phyloP scores from a whole-genome alignment of 2,113 vertebrate genomes.

The Paradoxurus hermaphroditus region DNA sequence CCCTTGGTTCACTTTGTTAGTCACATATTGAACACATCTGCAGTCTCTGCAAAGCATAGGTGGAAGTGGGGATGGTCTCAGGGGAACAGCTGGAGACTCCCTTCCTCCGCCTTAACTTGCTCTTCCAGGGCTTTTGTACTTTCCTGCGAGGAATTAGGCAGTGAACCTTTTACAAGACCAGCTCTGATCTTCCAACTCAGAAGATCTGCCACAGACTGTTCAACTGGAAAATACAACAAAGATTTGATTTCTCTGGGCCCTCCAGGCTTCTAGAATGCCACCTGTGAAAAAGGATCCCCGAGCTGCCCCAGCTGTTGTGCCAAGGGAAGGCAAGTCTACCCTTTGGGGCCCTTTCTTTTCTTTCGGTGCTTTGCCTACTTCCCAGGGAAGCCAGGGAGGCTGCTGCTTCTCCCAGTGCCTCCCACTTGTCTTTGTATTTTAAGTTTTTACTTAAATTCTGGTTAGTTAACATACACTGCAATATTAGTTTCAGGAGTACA shows the following conservation, averaged over 20 bases:
- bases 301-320: not conserved
- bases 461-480: not conserved
- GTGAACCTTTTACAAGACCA: constrained; percentile 17
- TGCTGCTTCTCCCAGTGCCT: not conserved
- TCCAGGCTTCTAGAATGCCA: not conserved
- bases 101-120: not conserved
- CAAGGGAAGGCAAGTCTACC: not conserved
- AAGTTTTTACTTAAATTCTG: not conserved
- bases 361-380: not conserved
- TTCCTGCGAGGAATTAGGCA: not conserved
- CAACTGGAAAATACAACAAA: not conserved
- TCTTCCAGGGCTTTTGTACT: not conserved
- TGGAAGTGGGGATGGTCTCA: not conserved
- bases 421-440: not conserved
- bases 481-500: not conserved
- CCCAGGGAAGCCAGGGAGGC: not conserved
- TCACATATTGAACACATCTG: not conserved
- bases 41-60: not conserved
- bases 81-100: not conserved
- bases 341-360: not conserved
- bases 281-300: not conserved
- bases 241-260: not conserved
- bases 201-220: not conserved
- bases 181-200: constrained; percentile 16
- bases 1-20: not conserved